Evolutionary conservation across 2,113 vertebrate species (phyloP).

Genomic region (Pelecanus crispus): DNA sequence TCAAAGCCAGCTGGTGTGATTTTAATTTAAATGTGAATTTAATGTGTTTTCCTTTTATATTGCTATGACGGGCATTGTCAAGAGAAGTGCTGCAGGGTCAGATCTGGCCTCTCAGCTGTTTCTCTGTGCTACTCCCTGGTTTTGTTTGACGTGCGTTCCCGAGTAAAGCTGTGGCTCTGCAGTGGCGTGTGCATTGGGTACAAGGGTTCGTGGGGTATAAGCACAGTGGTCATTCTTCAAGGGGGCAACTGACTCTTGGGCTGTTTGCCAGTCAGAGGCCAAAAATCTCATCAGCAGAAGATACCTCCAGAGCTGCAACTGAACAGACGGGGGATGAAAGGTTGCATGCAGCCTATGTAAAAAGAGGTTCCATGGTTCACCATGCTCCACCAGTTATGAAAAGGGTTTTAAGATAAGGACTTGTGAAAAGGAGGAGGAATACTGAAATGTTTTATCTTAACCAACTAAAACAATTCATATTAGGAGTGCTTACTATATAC

Average conservation of each 20-base stretch:
- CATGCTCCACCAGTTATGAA: background rate
- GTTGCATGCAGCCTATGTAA: background rate
- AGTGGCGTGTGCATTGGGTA: background rate
- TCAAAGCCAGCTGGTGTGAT: conserved; percentile 29
- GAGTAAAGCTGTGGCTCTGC: background rate
- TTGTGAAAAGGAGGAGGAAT: background rate
- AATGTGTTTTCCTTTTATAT: conserved; percentile 32
- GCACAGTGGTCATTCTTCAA: background rate
- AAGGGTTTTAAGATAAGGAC: background rate
- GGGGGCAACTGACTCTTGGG: background rate
- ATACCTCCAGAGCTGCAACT: background rate
- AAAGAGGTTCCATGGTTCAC: background rate
- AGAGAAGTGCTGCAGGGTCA: conserved; percentile 12
- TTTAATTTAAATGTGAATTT: conserved; percentile 51
- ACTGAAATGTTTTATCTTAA: background rate
- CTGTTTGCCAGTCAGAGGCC: background rate
- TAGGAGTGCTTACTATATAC: background rate
- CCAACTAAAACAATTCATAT: background rate
- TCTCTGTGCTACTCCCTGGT: background rate
- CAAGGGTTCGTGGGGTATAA: background rate
- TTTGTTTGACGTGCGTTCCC: background rate
- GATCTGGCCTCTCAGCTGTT: background rate
- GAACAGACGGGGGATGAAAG: background rate
- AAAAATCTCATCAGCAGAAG: background rate
- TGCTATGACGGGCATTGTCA: background rate